These are phyloP conservation scores for Gastrophryne carolinensis DNA, from an alignment of 2,797 vertebrate species.

Conservation along the genomic window DNA sequence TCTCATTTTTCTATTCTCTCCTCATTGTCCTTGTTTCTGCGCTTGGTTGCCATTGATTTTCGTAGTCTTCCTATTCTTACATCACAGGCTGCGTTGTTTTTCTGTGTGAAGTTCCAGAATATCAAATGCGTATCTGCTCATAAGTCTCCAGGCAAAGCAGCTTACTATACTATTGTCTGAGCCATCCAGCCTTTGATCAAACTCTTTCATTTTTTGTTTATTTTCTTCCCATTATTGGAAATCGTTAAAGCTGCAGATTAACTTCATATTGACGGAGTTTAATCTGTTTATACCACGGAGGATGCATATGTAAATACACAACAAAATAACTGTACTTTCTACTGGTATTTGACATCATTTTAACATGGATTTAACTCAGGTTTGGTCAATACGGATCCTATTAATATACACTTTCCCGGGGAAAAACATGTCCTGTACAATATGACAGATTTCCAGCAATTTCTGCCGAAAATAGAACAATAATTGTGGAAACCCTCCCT, in stretches of 20 bases:
- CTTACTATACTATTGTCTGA: conserved; percentile 12
- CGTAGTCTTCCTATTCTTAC: neutral
- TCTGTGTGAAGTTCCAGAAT: neutral
- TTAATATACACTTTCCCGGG: too few species aligned
- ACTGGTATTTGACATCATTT: neutral
- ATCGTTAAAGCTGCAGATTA: conserved; percentile 36
- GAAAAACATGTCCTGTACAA: neutral
- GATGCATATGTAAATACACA: conserved; percentile 35
- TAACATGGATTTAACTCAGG: neutral
- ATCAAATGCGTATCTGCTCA: conserved; percentile 26
- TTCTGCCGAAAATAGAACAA: too few species aligned
- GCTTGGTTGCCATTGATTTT: conserved; percentile 5
- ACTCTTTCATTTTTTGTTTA: conserved; percentile 34
- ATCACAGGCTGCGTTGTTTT: conserved; percentile 11
- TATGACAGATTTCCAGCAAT: neutral
- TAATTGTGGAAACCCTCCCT: too few species aligned
- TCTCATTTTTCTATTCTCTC: neutral
- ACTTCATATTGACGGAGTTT: conserved; percentile 17
- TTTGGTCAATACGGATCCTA: neutral
- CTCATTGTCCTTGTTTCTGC: neutral
- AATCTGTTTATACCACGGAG: conserved; percentile 29
- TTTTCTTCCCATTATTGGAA: conserved; percentile 43
- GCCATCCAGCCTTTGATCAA: conserved; percentile 10
- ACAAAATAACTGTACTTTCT: neutral
- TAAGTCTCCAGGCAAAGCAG: conserved; percentile 26